A percentile compares a stretch with the other conserved stretches of the same genome.
Conservation (phyloP, 2,888 invertebrate species). For the Thecophora atra region DNA sequence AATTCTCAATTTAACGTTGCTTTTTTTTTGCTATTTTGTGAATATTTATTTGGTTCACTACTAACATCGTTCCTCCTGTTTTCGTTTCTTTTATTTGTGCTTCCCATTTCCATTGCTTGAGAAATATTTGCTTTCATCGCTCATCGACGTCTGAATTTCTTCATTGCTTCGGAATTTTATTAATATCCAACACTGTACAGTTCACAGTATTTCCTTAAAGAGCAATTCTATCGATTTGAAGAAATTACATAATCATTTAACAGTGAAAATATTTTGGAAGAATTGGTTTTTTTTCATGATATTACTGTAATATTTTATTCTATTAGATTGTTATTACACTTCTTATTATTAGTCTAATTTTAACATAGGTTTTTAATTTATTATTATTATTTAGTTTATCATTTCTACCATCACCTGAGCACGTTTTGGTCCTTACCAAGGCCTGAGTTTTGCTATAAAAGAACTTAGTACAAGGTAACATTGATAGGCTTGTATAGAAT, state of each 20-base stretch:
- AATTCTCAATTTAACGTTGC: neutral
- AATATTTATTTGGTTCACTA: neutral
- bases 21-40: neutral
- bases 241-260: neutral
- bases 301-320: too few species aligned
- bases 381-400: too few species aligned
- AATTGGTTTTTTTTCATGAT: too few species aligned
- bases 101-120: neutral
- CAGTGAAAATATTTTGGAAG: neutral
- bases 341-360: too few species aligned
- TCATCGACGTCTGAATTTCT: neutral
- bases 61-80: neutral
- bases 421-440: too few species aligned
- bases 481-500: too few species aligned
- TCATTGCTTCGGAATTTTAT: neutral
- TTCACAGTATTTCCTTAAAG: neutral
- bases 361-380: too few species aligned
- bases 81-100: neutral
- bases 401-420: too few species aligned
- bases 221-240: neutral
- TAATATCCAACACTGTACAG: neutral
- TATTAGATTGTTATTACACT: too few species aligned
- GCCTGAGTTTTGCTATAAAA: too few species aligned
- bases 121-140: too few species aligned
- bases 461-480: too few species aligned